phyloP scores from a whole-genome alignment of 2,797 vertebrate species.

The Melanotaenia boesemani region DNA sequence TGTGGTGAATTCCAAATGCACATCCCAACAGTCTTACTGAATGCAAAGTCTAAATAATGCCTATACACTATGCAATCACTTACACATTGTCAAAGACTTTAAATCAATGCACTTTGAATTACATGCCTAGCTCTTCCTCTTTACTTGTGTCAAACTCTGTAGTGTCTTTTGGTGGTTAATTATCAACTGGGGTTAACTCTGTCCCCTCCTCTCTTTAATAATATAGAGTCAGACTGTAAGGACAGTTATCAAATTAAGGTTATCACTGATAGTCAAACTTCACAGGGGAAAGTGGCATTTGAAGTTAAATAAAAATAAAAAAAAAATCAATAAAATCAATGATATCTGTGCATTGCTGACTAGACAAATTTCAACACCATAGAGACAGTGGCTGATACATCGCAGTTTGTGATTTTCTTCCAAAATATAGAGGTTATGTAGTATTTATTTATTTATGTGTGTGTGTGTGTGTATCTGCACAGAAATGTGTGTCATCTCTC shows the following conservation, averaged over 20 bases:
- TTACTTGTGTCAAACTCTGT: not conserved
- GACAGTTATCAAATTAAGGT: not conserved
- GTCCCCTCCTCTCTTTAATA: not conserved
- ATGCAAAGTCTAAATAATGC: not conserved
- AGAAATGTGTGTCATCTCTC: slow-evolving; percentile 25
- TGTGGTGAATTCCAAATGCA: not conserved
- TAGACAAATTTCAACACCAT: not conserved
- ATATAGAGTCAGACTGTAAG: not conserved
- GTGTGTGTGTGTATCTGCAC: not conserved
- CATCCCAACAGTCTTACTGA: not conserved
- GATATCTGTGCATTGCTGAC: not conserved
- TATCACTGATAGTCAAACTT: slow-evolving; percentile 1
- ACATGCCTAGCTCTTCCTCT: not conserved
- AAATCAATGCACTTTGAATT: not conserved
- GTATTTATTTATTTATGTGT: not conserved
- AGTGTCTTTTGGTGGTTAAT: not conserved
- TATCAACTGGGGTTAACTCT: not conserved
- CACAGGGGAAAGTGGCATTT: not conserved
- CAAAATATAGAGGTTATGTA: not conserved
- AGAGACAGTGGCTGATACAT: not conserved
- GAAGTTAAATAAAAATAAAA: no score
- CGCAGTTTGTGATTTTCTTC: not conserved
- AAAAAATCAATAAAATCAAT: not conserved
- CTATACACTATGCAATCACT: not conserved
- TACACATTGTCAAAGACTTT: not conserved